Conservation (phyloP, 2,113 vertebrate species). For the Megalops atlanticus region DNA sequence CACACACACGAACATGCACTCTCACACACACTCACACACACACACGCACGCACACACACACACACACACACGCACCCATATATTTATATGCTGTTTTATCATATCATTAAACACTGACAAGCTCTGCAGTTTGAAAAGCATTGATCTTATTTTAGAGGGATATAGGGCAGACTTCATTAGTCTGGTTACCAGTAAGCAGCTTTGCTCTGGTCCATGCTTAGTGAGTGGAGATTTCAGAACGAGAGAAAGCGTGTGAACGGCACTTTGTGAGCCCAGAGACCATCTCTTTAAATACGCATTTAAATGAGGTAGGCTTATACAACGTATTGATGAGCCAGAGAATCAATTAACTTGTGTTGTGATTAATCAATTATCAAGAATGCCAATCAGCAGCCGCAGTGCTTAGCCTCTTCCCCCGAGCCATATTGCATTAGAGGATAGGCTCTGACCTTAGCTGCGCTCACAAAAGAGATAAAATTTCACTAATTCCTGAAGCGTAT, state of each 20-base stretch:
- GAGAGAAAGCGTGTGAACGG: slow-evolving; percentile 58
- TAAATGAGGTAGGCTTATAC: slow-evolving; percentile 52
- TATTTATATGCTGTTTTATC: neutral
- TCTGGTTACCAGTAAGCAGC: slow-evolving; percentile 16
- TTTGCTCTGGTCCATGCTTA: neutral
- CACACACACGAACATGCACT: too few species aligned
- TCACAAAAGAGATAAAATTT: slow-evolving; percentile 36
- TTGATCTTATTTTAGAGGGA: slow-evolving; percentile 10
- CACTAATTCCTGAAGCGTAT: slow-evolving; percentile 23
- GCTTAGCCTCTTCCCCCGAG: slow-evolving; percentile 41
- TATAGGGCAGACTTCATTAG: slow-evolving; percentile 25
- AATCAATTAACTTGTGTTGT: slow-evolving; percentile 62
- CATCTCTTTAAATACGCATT: slow-evolving; percentile 47
- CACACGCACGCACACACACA: too few species aligned
- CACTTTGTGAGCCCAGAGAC: slow-evolving; percentile 17
- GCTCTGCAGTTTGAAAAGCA: slow-evolving; percentile 13
- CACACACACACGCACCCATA: too few species aligned
- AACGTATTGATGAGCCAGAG: slow-evolving; percentile 46
- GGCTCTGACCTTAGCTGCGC: slow-evolving; percentile 45
- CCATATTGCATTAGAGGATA: slow-evolving; percentile 40
- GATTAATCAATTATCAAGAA: slow-evolving; percentile 54
- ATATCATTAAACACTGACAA: slow-evolving; percentile 22
- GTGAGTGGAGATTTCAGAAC: neutral
- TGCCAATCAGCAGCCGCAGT: slow-evolving; percentile 46
- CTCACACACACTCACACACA: too few species aligned